Conservation (phyloP, 2,797 vertebrate species). For the Craterocephalus amniculus region DNA sequence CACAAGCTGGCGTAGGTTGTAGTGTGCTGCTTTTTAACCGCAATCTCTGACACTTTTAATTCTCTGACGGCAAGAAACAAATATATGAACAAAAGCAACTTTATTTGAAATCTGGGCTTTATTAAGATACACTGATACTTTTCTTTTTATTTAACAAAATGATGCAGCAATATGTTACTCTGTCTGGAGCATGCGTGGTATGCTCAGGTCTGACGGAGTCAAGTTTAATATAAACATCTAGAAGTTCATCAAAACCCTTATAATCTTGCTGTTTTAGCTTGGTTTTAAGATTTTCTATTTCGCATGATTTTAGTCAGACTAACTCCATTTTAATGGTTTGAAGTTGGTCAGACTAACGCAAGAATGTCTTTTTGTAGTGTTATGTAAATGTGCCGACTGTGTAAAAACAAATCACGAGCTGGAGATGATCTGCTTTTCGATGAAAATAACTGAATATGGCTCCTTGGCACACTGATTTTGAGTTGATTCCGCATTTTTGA, state of each 20-base stretch:
- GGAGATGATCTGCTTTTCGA: background rate
- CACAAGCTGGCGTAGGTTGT: no score
- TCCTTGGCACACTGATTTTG: background rate
- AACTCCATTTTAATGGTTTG: background rate
- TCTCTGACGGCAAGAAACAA: no score
- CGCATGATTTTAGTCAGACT: background rate
- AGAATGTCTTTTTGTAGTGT: background rate
- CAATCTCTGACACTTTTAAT: no score
- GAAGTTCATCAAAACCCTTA: background rate
- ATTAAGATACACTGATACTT: background rate
- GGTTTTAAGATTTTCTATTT: background rate
- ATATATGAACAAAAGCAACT: background rate
- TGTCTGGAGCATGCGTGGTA: background rate
- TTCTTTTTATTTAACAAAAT: background rate
- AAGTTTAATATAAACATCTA: background rate
- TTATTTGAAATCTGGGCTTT: background rate
- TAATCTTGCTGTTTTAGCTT: background rate
- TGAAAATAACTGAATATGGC: background rate
- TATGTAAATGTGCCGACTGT: background rate
- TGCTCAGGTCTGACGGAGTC: background rate
- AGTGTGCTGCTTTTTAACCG: no score
- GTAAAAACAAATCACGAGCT: background rate
- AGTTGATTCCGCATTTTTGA: conserved; percentile 36
- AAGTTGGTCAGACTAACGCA: background rate
- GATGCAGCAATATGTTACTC: background rate